Conservation (phyloP, 1,140 invertebrate species). For the Brachionus manjavacas region DNA sequence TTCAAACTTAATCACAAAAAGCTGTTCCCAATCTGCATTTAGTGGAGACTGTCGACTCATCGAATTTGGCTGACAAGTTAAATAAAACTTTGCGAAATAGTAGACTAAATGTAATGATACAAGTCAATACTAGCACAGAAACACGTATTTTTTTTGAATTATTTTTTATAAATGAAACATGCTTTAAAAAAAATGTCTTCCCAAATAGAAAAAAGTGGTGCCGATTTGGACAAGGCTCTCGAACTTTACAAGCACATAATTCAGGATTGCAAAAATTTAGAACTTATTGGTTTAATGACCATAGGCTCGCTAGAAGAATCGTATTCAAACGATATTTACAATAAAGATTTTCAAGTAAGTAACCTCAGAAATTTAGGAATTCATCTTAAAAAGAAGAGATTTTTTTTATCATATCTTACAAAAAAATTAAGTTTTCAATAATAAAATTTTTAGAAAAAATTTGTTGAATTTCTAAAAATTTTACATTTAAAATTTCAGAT, state of each 20-base stretch:
- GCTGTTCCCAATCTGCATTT: slow-evolving; percentile 69
- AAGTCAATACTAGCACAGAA: slow-evolving; percentile 92
- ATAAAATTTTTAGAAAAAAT: too few species aligned
- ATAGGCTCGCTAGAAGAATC: slow-evolving; percentile 79
- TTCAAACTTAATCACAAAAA: slow-evolving; percentile 42
- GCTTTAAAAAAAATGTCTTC: too few species aligned
- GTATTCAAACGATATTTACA: slow-evolving; percentile 69
- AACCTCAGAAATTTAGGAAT: background rate
- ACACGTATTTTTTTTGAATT: slow-evolving; percentile 63
- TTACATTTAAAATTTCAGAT: too few species aligned
- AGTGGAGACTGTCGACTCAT: slow-evolving; percentile 80
- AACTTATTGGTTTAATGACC: slow-evolving; percentile 86
- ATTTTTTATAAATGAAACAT: too few species aligned
- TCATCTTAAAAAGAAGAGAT: background rate
- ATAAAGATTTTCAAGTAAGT: slow-evolving; percentile 78
- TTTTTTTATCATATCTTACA: too few species aligned
- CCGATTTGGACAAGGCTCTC: slow-evolving; percentile 59
- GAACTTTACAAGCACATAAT: slow-evolving; percentile 68
- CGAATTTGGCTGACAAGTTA: slow-evolving; percentile 72
- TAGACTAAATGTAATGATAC: slow-evolving; percentile 60
- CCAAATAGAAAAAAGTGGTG: slow-evolving; percentile 9
- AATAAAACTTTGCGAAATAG: slow-evolving; percentile 59
- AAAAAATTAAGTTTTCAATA: too few species aligned
- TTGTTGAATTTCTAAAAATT: too few species aligned
- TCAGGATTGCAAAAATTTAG: slow-evolving; percentile 72